Conservation (phyloP, 2,113 vertebrate genomes). For the Bothrops jararaca region DNA sequence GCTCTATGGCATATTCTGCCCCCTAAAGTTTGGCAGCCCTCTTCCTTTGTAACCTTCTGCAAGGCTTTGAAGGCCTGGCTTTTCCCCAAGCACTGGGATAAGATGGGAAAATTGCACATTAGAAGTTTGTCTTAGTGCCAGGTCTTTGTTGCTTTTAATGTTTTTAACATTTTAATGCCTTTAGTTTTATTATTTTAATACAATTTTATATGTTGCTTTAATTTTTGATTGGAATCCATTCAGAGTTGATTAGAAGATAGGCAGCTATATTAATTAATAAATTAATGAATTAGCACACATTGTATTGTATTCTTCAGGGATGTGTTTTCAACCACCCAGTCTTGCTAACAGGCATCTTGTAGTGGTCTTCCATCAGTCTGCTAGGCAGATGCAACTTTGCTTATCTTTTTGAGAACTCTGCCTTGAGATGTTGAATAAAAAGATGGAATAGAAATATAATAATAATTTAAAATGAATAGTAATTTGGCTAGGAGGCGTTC, state of each 20-base stretch:
- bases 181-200: background rate
- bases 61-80: background rate
- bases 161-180: background rate
- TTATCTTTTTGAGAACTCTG: background rate
- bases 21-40: background rate
- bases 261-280: background rate
- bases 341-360: background rate
- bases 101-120: background rate
- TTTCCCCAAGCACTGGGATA: background rate
- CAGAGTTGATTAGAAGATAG: background rate
- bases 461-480: background rate
- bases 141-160: background rate
- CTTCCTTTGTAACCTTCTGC: background rate
- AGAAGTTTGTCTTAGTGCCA: background rate
- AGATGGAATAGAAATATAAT: background rate
- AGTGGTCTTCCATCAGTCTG: background rate
- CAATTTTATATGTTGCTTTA: background rate
- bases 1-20: background rate
- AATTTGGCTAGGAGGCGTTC: background rate
- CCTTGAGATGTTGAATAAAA: background rate
- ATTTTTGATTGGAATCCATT: background rate
- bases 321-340: background rate
- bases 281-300: background rate
- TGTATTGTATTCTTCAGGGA: background rate
- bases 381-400: background rate